Base-by-base conservation (phyloP, 2,113 vertebrate genomes). In the Hypanus sabinus region DNA sequence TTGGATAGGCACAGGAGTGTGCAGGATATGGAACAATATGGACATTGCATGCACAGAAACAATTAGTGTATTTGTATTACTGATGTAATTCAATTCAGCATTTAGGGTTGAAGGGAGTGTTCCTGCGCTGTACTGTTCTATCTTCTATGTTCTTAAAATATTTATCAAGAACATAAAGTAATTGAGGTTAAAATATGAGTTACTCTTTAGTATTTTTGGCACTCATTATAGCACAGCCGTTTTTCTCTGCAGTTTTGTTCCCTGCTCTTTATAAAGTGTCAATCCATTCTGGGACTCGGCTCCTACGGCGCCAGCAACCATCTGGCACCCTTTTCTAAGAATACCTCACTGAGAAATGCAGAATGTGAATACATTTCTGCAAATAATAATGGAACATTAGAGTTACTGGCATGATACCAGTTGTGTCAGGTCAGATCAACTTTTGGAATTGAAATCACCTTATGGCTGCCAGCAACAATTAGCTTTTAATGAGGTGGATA, bases 261-360 rank as follows among this genome's bases (percentile, higher is more conserved):
- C 85, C 60, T 90, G 85, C 30, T 90, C 30, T 90, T n/a, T 62
- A 8, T 68, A 14, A 65, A 68, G 85, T 90, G 85, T 60, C 85
- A 90, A 90, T 90, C 85, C 85, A 90, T 90, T 90, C 60, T 65
- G 85, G 62, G 85, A 68, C 85, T 65, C 14, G 20, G 60, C 30
- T 65, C 85, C 85, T 90, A 33, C 60, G 60, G n/a, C 65, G 85
- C 85, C 60, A 90, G 85, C 60, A 33, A 65, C 85, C 85, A 90
- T 90, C 85, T 90, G 85, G 85, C 85, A 68, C 85, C 27, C 60
- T 65, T 68, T 90, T 65, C 85, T 90, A 90, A 90, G 85, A 90
- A 90, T 90, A 90, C 60, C 27, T 90, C 57, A 65, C 85, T 22
- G 85, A 90, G 85, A 90, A 90, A 68, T 65, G 46, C 46, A 46